Evolutionary conservation across 1,140 invertebrate genomes (phyloP).

Genomic region (Limonius californicus): DNA sequence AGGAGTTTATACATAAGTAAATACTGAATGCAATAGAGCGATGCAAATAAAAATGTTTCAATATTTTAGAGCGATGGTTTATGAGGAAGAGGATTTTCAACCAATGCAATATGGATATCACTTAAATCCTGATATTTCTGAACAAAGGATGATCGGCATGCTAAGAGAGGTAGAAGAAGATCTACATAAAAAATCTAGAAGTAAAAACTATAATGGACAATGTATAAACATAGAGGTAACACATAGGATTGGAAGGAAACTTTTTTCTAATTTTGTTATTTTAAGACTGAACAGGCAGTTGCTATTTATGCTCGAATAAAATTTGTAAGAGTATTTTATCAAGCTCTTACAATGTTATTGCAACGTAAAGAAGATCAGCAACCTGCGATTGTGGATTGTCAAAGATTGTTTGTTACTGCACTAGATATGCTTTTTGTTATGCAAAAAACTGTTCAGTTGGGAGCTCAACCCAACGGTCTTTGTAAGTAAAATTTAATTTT

Average conservation of each 20-base stretch:
- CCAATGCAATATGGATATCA: constrained; percentile 89
- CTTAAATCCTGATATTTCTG: constrained; percentile 74
- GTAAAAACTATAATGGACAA: constrained; percentile 49
- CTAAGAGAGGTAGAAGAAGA: constrained; percentile 92
- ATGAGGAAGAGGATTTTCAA: constrained; percentile 96
- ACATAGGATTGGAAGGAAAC: no score
- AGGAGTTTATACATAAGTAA: constrained; percentile 82
- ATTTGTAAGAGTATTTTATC: constrained; percentile 81
- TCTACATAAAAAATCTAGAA: constrained; percentile 68
- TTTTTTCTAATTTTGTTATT: constrained; percentile 8
- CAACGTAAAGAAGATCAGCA: constrained; percentile 56
- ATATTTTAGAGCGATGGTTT: constrained; percentile 68
- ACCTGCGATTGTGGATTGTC: constrained; percentile 57
- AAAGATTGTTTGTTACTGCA: constrained; percentile 64
- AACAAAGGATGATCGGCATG: constrained; percentile 75
- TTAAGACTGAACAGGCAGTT: constrained; percentile 55
- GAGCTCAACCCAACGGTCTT: constrained; percentile 58
- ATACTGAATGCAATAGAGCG: constrained; percentile 25
- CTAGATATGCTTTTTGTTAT: constrained; percentile 77
- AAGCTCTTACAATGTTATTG: constrained; percentile 68
- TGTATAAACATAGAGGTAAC: not conserved
- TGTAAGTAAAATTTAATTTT: constrained; percentile 26
- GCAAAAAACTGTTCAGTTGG: constrained; percentile 70
- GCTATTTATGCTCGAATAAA: constrained; percentile 78
- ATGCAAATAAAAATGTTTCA: not conserved